Evolutionary conservation across 37 sponge, comb jelly and placozoan genomes (phyloP).

Genomic region (Beroe forskalii): DNA sequence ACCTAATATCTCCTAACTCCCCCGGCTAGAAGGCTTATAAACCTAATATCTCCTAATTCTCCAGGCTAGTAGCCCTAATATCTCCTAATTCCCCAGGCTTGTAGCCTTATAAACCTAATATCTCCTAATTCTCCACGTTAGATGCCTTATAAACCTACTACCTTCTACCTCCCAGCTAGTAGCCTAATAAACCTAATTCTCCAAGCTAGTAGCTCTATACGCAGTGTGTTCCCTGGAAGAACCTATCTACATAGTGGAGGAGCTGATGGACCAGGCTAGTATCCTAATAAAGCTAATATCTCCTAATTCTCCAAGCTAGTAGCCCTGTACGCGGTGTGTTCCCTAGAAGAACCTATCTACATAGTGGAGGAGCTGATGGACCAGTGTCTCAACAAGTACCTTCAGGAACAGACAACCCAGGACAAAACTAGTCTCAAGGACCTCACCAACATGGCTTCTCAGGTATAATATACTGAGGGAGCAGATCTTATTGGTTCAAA

Average conservation of each 20-base stretch:
- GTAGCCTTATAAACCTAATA: background rate
- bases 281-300: too few relatives aligned
- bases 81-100: too few relatives aligned
- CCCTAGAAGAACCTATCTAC: slow-evolving; percentile 88
- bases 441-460: slow-evolving; percentile 40
- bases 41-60: too few relatives aligned
- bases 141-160: background rate
- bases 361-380: slow-evolving; percentile 71
- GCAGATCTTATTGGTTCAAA: too few relatives aligned
- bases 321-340: slow-evolving; percentile 86
- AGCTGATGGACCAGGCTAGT: slow-evolving; percentile 54
- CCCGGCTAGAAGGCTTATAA: too few relatives aligned
- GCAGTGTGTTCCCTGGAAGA: slow-evolving; percentile 90
- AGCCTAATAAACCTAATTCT: too few relatives aligned
- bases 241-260: slow-evolving; percentile 86
- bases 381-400: slow-evolving; percentile 59
- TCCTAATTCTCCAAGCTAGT: slow-evolving; percentile 7
- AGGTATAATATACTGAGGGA: too few relatives aligned
- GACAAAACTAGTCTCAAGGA: slow-evolving; percentile 41
- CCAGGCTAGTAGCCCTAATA: slow-evolving; percentile 66
- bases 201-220: slow-evolving; percentile 69
- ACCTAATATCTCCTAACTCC: too few relatives aligned
- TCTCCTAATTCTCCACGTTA: background rate
- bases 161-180: too few relatives aligned
- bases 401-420: slow-evolving; percentile 5